Evolutionary conservation across 2,888 invertebrate genomes (phyloP).

Genomic region (Ichneumoninae sp.): DNA sequence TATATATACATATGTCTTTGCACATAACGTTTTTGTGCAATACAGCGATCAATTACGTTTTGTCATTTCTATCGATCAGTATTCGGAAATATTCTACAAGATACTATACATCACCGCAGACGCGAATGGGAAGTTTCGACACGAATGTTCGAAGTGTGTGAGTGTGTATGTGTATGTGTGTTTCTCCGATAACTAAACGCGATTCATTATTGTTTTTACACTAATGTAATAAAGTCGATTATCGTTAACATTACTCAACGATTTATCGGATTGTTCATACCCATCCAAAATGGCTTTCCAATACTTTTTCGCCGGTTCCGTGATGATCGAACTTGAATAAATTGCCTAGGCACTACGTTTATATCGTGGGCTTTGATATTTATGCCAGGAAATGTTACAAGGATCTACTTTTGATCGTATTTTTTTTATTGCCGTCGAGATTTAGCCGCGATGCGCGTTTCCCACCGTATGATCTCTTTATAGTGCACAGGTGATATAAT

Average conservation of each 20-base stretch:
- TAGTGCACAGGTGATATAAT: slow-evolving; percentile 12
- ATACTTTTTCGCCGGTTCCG: slow-evolving; percentile 36
- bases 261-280: slow-evolving; percentile 35
- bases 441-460: slow-evolving; percentile 31
- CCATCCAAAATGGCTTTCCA: slow-evolving; percentile 17
- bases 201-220: background rate
- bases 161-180: background rate
- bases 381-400: slow-evolving; percentile 60
- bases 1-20: slow-evolving; percentile 11
- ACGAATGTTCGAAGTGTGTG: slow-evolving; percentile 1
- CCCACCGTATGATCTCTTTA: slow-evolving; percentile 22
- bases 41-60: slow-evolving; percentile 26
- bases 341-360: slow-evolving; percentile 67
- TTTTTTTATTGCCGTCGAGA: slow-evolving; percentile 58
- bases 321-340: slow-evolving; percentile 66
- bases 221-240: background rate
- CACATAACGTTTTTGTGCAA: slow-evolving; percentile 45
- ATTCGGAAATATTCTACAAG: slow-evolving; percentile 17
- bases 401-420: slow-evolving; percentile 64
- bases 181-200: slow-evolving; percentile 9
- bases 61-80: slow-evolving; percentile 20
- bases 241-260: slow-evolving; percentile 10
- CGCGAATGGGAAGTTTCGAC: slow-evolving; percentile 14
- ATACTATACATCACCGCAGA: slow-evolving; percentile 31
- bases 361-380: slow-evolving; percentile 64